Evolutionary conservation across 2,113 vertebrate genomes (phyloP), one percentile per base, ranked within the genome.

Genomic region (Camelus dromedarius): DNA sequence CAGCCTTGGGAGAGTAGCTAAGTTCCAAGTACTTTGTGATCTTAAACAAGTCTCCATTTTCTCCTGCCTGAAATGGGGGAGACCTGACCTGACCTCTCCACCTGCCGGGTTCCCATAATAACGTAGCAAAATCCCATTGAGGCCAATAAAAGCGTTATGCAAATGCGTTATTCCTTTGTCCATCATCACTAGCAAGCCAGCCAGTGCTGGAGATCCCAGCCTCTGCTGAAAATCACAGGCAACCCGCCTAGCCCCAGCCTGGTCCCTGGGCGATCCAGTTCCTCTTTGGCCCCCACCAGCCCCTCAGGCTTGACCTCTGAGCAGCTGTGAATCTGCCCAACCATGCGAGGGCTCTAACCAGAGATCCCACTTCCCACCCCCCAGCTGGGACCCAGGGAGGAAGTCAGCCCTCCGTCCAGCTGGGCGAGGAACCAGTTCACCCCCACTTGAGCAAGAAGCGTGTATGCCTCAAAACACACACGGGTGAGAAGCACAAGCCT

Each of bases 321-420:
- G 83, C 93, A 95, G 82, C 96, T 93, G 94, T 70, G 50, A 89
- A 42, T 20, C 81, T 90, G 38, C 77, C 81, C 89, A 66, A 64
- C 58, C 54, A 38, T 15, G 19, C 54, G 3, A 2, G 14, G 1
- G 32, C 24, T 54, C 58, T 85, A 62, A 52, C 46, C 8, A 4
- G 12, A 86, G 91, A 66, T 48, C 79, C 48, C 12, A 19, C 42
- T 22, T 54, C 73, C 81, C 20, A 38, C n/a, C 6, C 30, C 13
- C 75, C 54, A 82, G 15, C 46, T 38, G 48, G 91, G 20, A n/a
- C 13, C 69, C 86, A 77, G 48, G 24, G 75, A 83, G 79, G 92
- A 89, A 95, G 95, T 96, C 92, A 89, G 89, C 82, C 73, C 69
- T 75, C 3, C 0, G 1, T 75, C 94, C 95, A 98, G 82, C 92